Evolutionary conservation across 2,113 vertebrate species (phyloP).

Genomic region (Malurus cyaneus): DNA sequence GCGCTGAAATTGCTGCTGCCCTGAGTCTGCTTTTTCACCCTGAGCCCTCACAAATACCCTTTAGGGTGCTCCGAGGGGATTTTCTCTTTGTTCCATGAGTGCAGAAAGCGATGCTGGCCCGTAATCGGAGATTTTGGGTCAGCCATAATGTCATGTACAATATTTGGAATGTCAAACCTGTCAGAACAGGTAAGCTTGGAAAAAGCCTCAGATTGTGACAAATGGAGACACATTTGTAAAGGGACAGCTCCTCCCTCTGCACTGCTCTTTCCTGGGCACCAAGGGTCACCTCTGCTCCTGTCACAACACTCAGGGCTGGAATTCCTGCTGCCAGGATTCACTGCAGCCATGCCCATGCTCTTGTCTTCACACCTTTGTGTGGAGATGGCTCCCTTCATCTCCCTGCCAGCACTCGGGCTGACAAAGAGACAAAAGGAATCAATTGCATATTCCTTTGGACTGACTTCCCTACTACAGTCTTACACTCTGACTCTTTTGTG

Average conservation of each 20-base stretch:
- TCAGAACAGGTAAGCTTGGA: background rate
- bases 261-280: accelerated
- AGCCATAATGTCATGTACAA: background rate
- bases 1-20: accelerated
- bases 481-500: background rate
- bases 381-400: background rate
- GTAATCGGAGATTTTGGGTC: background rate
- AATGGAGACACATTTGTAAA: background rate
- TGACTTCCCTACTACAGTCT: background rate
- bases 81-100: background rate
- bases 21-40: background rate
- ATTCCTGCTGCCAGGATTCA: background rate
- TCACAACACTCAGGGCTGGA: background rate
- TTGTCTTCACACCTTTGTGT: accelerated
- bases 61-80: background rate
- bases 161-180: background rate
- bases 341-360: accelerated
- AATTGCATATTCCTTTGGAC: background rate
- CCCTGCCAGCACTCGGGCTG: background rate
- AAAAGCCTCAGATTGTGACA: background rate
- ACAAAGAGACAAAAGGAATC: background rate
- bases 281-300: background rate
- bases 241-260: background rate
- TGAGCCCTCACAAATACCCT: background rate
- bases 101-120: background rate